These are phyloP conservation scores for Asarcornis scutulata DNA, from an alignment of 2,113 vertebrate genomes.

Conservation along the genomic window DNA sequence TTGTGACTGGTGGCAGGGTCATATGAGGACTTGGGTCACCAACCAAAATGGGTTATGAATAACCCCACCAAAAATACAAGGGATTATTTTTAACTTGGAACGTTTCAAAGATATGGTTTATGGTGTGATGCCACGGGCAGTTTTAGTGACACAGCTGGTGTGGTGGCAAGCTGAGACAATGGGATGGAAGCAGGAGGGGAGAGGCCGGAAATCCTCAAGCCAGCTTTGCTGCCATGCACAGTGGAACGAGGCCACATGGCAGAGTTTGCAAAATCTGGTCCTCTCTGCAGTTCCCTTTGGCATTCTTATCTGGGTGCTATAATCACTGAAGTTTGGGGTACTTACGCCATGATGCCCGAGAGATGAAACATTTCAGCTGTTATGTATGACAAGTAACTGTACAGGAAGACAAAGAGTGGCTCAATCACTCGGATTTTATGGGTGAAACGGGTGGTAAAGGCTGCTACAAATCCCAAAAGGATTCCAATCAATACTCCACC, in stretches of 20 bases:
- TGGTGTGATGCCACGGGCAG: slow-evolving; percentile 9
- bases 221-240: not conserved
- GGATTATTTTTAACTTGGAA: slow-evolving; percentile 58
- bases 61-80: slow-evolving; percentile 38
- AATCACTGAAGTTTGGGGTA: slow-evolving; percentile 62
- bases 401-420: slow-evolving; percentile 97
- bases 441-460: slow-evolving; percentile 97
- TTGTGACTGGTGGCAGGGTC: not conserved
- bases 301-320: slow-evolving; percentile 21
- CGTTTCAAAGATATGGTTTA: slow-evolving; percentile 46
- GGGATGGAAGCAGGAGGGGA: not conserved
- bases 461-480: slow-evolving; percentile 92
- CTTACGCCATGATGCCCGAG: slow-evolving; percentile 99
- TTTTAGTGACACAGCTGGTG: slow-evolving; percentile 71
- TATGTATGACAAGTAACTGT: slow-evolving; percentile 95
- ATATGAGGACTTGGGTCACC: slow-evolving; percentile 42
- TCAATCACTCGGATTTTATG: slow-evolving; percentile 93
- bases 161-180: slow-evolving; percentile 17
- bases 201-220: slow-evolving; percentile 59
- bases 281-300: not conserved
- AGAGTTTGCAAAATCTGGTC: slow-evolving; percentile 7
- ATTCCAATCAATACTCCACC: slow-evolving; percentile 92
- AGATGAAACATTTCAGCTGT: slow-evolving; percentile 94
- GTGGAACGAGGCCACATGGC: slow-evolving; percentile 17
- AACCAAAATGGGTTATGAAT: slow-evolving; percentile 37